Base-by-base conservation (phyloP, 2,888 invertebrate genomes). In the Ormyrus thymus region DNA sequence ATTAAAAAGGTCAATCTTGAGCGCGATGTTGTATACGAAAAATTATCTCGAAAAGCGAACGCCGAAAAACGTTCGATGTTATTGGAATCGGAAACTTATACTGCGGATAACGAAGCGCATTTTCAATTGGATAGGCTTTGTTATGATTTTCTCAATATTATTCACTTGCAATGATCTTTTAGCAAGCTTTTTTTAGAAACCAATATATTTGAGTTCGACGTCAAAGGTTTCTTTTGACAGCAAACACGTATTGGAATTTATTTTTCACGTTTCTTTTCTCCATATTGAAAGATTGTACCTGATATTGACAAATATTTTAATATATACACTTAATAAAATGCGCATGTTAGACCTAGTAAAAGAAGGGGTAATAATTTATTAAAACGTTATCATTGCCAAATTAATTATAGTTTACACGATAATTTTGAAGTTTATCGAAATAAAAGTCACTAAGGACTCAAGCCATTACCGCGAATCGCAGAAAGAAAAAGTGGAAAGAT, bases 251-350 rank as follows among this genome's bases (percentile, higher is more conserved):
- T 62, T 62, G 11, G 43, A 13, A 62, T n/a, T 46, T 46, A 46
- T 8, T 62, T 62, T 62, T 62, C 46, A 11, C n/a, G 3, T 62
- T 8, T 1, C 45, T n/a, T 48, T 48, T 62, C n/a, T 10, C 46
- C 0, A 48, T n/a, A 62, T 45, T 62, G n/a, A 10, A 62, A n/a
- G 29, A 3, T 62, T 7, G 13, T 15, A 29, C 2, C 10, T 29
- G 65, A 81, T 81, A 81, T 77, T 56, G 64, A 53, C 45, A 56
- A 56, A 65, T 9, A 58, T 55, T 55, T 55, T 55, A 55, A 11
- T 55, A 55, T 0, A 1, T 51, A 51, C 8, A 51, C 1, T 11
- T 51, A 10, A 51, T 51, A 51, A 10, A 10, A 11, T 10, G 8
- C 1, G 9, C 51, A 51, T 10, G 9, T 8, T 11, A 51, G n/a